phyloP scores from a whole-genome alignment of 2,888 invertebrate species.

The Papilio demoleus region DNA sequence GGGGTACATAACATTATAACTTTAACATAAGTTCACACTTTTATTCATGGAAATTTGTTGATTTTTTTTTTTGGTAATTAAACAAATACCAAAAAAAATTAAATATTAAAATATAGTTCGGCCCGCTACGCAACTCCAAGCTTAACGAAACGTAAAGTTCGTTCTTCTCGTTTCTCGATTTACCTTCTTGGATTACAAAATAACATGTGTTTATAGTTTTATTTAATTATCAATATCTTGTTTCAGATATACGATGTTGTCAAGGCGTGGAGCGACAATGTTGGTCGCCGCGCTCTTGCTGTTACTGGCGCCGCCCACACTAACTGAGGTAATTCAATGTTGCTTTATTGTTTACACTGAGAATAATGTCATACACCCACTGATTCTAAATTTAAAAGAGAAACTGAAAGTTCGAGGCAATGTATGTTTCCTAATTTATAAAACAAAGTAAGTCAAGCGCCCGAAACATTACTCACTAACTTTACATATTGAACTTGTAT shows the following conservation, averaged over 20 bases:
- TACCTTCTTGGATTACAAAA: neutral
- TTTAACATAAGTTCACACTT: no score
- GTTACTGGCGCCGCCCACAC: conserved; percentile 82
- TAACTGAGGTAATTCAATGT: conserved; percentile 84
- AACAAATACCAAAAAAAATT: no score
- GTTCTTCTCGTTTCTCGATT: no score
- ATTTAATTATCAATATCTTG: neutral
- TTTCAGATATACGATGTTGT: conserved; percentile 81
- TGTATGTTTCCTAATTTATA: neutral
- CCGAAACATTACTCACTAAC: no score
- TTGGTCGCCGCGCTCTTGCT: conserved; percentile 85
- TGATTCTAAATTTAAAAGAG: neutral
- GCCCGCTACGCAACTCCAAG: no score
- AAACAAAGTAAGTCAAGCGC: no score
- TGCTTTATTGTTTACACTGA: neutral
- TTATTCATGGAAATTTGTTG: no score
- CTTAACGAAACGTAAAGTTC: no score
- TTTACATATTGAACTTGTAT: no score
- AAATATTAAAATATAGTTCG: no score
- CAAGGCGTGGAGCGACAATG: conserved; percentile 88
- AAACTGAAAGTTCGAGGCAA: neutral
- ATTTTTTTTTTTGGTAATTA: no score
- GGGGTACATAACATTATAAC: neutral
- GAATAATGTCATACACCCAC: neutral
- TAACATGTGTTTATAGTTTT: neutral